These are phyloP conservation scores for Leucophenga maculata DNA, from an alignment of 2,888 invertebrate genomes.

Conservation along the genomic window DNA sequence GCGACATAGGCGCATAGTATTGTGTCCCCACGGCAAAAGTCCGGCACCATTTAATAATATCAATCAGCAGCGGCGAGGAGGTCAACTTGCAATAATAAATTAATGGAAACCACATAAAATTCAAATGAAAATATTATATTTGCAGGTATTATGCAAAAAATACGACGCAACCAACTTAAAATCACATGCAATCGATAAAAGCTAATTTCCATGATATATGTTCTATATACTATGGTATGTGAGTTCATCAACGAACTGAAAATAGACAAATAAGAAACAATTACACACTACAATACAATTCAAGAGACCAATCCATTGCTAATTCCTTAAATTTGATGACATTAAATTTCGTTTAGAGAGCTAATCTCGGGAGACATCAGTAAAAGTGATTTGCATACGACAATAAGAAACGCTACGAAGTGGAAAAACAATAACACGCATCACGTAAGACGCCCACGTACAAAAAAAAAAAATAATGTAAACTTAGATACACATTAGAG, in stretches of 20 bases:
- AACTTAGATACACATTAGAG: neutral
- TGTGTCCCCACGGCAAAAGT: neutral
- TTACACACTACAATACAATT: neutral
- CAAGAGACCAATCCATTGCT: neutral
- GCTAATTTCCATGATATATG: neutral
- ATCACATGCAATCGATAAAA: neutral
- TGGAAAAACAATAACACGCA: slow-evolving; percentile 58
- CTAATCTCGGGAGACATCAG: neutral
- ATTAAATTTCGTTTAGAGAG: slow-evolving; percentile 29
- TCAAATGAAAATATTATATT: slow-evolving; percentile 24
- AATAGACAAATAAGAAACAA: neutral
- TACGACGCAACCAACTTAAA: neutral
- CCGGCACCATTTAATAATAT: neutral
- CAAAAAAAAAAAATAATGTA: neutral
- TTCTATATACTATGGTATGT: no score
- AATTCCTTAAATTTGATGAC: slow-evolving; percentile 22
- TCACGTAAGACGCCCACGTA: slow-evolving; percentile 50
- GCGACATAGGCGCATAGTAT: neutral
- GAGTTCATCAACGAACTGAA: no score
- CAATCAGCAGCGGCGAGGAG: slow-evolving; percentile 20
- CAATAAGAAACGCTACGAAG: slow-evolving; percentile 45
- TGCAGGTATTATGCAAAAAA: slow-evolving; percentile 14
- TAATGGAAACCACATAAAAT: slow-evolving; percentile 26
- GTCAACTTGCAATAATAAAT: slow-evolving; percentile 30
- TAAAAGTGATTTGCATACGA: slow-evolving; percentile 25